Conservation (phyloP, 2,888 invertebrate genomes). For the Tipula vernalis region DNA sequence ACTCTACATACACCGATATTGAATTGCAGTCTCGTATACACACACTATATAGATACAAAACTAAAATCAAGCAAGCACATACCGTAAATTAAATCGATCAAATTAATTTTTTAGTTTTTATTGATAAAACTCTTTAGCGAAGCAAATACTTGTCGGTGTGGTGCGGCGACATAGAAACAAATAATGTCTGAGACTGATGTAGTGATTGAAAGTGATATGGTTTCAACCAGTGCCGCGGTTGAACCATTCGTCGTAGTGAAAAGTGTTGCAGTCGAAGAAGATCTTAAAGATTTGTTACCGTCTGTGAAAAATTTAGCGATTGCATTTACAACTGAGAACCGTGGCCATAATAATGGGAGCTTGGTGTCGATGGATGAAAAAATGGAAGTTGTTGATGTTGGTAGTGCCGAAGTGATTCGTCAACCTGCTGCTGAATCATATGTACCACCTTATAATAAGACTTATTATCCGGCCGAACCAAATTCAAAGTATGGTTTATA, state of each 20-base stretch:
- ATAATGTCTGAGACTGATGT: background rate
- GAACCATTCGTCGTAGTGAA: background rate
- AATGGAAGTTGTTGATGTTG: background rate
- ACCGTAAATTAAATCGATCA: background rate
- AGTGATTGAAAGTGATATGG: background rate
- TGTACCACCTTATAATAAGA: background rate
- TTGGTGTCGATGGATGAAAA: background rate
- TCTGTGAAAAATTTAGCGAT: background rate
- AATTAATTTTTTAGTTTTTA: background rate
- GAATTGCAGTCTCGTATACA: background rate
- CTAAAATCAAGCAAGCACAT: background rate
- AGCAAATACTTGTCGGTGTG: background rate
- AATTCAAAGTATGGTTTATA: background rate
- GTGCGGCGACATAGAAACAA: background rate
- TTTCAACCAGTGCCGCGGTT: background rate
- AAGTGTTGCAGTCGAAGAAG: background rate
- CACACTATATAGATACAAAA: background rate
- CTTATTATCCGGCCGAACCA: background rate
- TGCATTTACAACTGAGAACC: background rate
- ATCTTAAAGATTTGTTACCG: background rate
- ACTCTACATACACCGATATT: background rate
- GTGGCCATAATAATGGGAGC: background rate
- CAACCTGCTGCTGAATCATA: background rate
- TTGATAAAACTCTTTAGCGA: background rate
- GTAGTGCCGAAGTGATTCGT: background rate